These are phyloP conservation scores for Acanthosepion pharaonis DNA, from an alignment of 2,888 invertebrate genomes.

Conservation along the genomic window DNA sequence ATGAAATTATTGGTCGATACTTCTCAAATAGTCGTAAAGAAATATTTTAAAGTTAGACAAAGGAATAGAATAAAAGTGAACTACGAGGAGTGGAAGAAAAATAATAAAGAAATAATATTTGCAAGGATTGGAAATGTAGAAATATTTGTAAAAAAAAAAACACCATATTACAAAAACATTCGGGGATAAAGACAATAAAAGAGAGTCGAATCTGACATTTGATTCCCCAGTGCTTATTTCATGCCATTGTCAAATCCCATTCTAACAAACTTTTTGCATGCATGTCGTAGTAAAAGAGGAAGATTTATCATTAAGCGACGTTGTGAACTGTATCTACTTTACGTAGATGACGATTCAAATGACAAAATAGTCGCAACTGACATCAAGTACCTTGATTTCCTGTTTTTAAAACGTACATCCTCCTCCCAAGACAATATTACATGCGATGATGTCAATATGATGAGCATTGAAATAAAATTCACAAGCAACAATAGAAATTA, in stretches of 20 bases:
- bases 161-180: background rate
- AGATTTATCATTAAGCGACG: background rate
- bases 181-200: background rate
- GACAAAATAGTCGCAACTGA: constrained; percentile 18
- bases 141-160: background rate
- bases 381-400: background rate
- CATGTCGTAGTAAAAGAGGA: background rate
- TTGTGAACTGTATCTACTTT: constrained; percentile 1
- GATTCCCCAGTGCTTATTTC: background rate
- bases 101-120: too few species aligned
- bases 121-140: too few species aligned
- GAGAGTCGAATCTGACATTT: background rate
- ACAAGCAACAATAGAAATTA: background rate
- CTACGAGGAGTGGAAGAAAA: too few species aligned
- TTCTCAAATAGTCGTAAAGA: background rate
- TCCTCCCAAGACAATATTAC: background rate
- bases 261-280: background rate
- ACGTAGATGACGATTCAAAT: background rate
- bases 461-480: background rate
- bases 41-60: background rate
- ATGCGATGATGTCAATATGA: background rate
- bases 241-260: background rate
- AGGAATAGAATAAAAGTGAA: background rate
- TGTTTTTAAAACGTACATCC: background rate
- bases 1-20: background rate